These are phyloP conservation scores for Sciurus carolinensis DNA, from an alignment of 2,797 vertebrate genomes.

Conservation along the genomic window DNA sequence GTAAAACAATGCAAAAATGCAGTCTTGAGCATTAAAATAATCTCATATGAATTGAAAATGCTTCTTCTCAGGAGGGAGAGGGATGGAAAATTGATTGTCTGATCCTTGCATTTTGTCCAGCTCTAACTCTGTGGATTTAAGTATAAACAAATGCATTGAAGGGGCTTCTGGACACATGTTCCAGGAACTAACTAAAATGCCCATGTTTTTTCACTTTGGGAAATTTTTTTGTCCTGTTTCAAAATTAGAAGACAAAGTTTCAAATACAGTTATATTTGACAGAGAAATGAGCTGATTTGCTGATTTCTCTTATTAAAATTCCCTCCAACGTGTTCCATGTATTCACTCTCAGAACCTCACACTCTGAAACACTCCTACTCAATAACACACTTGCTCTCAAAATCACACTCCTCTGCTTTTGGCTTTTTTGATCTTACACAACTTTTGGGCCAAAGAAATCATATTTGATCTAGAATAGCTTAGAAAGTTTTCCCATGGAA, in stretches of 20 bases:
- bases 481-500: constrained; percentile 52
- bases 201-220: constrained; percentile 10
- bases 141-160: background rate
- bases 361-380: constrained; percentile 58
- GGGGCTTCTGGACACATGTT: background rate
- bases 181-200: background rate
- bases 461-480: constrained; percentile 36
- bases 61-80: background rate
- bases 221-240: constrained; percentile 1
- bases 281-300: constrained; percentile 59
- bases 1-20: constrained; percentile 68
- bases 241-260: constrained; percentile 71
- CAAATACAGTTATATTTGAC: constrained; percentile 54
- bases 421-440: constrained; percentile 57
- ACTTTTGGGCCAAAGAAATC: constrained; percentile 7
- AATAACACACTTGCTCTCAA: constrained; percentile 47
- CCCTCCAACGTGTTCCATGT: constrained; percentile 34
- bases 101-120: background rate
- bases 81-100: background rate
- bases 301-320: constrained; percentile 65
- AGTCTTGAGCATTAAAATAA: constrained; percentile 67
- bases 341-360: constrained; percentile 54
- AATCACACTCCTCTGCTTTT: constrained; percentile 66
- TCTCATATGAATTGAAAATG: constrained; percentile 67
- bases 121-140: constrained; percentile 17